Evolutionary conservation across 2,888 invertebrate genomes (phyloP), one percentile per base, ranked within the genome.

Genomic region (Rhabditoides inermis): DNA sequence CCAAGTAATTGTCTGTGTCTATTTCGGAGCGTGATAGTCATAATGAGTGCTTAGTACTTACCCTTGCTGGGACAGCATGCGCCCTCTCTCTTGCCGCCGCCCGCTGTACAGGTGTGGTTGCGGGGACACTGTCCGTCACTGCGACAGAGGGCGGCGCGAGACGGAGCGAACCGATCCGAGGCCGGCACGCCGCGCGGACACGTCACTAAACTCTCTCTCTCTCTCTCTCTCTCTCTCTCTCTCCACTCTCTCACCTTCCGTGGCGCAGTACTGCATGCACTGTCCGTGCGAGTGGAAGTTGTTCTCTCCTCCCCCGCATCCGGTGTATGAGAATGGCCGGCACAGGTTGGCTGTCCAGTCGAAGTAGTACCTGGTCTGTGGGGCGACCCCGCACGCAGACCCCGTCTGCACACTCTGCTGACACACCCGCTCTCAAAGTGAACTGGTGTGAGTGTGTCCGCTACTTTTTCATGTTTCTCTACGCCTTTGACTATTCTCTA

Each of bases 231-330:
- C 32, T 32, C 32, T 32, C 32, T 32, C 15, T 32, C 32, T 32
- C 32, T 10, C 10, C 32, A 10, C 7, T 32, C 7, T 15, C 58
- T 45, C 7, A 67, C 68, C 56, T 44, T 68, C 60, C 4, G 55
- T 58, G 22, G 58, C 55, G 51, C 69, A 69, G 42, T 61, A 67
- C 50, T 56, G 55, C 51, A 67, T 52, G 46, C 69, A 69, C 25
- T 65, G 63, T 45, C 66, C 69, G 35, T 65, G 67, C 25, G 63
- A 47, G 28, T 61, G 51, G 51, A 64, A 66, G 28, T 61, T 63
- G 82, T 90, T 90, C 74, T 82, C 83, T 79, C 87, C 88, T 72
- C 89, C 90, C 60, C 84, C 85, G 44, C 63, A 64, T 1, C 63
- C 66, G 15, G 54, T 58, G 49, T 54, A 66, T 0, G 62, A 53